Evolutionary conservation across 2,797 vertebrate species (phyloP).

Genomic region (Falco berigora): DNA sequence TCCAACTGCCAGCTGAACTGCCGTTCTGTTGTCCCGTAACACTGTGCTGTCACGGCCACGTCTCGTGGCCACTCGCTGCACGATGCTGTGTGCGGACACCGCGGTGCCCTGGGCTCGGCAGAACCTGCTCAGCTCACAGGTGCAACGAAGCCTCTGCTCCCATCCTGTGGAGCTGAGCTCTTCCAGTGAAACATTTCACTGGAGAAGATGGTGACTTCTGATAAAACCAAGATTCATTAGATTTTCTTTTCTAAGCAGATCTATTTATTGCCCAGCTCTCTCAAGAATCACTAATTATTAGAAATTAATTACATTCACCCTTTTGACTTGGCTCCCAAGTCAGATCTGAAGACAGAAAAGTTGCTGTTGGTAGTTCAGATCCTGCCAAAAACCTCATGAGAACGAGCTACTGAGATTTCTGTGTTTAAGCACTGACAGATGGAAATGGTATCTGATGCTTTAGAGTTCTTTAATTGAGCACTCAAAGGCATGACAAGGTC

Average conservation of each 20-base stretch:
- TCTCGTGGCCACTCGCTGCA: rapidly evolving
- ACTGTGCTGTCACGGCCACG: neutral
- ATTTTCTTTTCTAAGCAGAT: neutral
- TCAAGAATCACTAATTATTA: neutral
- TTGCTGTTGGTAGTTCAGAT: neutral
- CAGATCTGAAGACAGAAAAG: neutral
- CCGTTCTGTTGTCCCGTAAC: neutral
- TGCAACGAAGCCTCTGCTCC: neutral
- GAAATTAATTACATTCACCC: neutral
- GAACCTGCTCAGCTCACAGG: neutral
- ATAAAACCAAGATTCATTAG: neutral
- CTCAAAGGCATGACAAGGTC: slow-evolving; percentile 32
- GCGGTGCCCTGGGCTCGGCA: neutral
- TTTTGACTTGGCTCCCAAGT: neutral
- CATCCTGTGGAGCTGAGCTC: neutral
- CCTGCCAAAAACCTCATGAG: neutral
- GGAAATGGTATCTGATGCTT: slow-evolving; percentile 19
- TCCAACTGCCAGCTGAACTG: neutral
- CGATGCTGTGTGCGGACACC: rapidly evolving
- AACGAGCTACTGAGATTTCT: slow-evolving; percentile 1
- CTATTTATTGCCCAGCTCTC: neutral
- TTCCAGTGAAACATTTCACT: neutral
- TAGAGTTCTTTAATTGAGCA: neutral
- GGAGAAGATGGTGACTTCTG: neutral
- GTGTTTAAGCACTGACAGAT: slow-evolving; percentile 23